Evolutionary conservation across 1,140 invertebrate species (phyloP).

Genomic region (Drosophila sp.): DNA sequence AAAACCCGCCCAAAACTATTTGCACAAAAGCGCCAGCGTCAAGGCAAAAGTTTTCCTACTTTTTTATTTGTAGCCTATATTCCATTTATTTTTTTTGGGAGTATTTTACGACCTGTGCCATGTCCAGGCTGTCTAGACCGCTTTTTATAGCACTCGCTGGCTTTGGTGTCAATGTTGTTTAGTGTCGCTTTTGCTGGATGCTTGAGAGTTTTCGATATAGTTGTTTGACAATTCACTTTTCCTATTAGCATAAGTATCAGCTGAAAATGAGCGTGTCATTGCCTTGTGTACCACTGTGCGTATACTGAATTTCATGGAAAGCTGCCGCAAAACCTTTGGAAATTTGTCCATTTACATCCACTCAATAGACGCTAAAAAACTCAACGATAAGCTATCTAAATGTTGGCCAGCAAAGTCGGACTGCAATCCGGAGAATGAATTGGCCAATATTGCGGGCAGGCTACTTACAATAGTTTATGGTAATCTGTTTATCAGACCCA

Average conservation of each 20-base stretch:
- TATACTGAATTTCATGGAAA: conserved; percentile 30
- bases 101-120: conserved; percentile 58
- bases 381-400: conserved; percentile 10
- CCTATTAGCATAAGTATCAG: conserved; percentile 66
- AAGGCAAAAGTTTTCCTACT: conserved; percentile 50
- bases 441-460: conserved; percentile 5
- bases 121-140: conserved; percentile 66
- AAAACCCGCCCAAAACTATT: conserved; percentile 54
- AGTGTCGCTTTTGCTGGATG: conserved; percentile 63
- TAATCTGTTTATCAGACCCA: conserved; percentile 16
- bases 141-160: conserved; percentile 67
- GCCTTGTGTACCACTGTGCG: neutral
- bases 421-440: conserved; percentile 13
- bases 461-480: conserved; percentile 26
- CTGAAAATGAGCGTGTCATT: conserved; percentile 47
- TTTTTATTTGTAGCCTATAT: conserved; percentile 21
- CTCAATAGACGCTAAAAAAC: conserved; percentile 1
- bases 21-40: conserved; percentile 23
- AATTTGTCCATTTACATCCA: conserved; percentile 13
- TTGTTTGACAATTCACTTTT: conserved; percentile 8
- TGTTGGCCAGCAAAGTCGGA: neutral
- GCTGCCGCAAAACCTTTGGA: conserved; percentile 1
- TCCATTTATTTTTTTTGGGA: conserved; percentile 10
- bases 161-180: conserved; percentile 77
- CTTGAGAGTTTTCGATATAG: conserved; percentile 47